phyloP scores from a whole-genome alignment of 2,888 invertebrate species.

The Drosophila sordidula region DNA sequence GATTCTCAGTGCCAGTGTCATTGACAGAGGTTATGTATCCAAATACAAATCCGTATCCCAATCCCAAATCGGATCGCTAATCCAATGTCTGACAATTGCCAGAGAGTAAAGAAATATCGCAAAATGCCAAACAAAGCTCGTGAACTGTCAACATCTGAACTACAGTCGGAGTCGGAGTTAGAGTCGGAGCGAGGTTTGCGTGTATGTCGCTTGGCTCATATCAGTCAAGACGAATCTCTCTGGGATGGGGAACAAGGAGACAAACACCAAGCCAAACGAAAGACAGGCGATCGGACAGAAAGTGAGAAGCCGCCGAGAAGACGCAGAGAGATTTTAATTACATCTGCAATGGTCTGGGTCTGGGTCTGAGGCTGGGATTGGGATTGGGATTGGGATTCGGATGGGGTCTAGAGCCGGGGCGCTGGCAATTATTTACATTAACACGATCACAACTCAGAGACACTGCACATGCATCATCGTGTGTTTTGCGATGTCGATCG shows the following conservation, averaged over 20 bases:
- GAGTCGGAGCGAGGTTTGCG: slow-evolving; percentile 62
- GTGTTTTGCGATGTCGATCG: slow-evolving; percentile 75
- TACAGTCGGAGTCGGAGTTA: slow-evolving; percentile 18
- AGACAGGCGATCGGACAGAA: slow-evolving; percentile 31
- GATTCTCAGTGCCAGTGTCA: slow-evolving; percentile 25
- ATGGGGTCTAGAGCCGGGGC: slow-evolving; percentile 28
- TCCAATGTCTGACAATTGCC: slow-evolving; percentile 38
- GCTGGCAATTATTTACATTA: slow-evolving; percentile 84
- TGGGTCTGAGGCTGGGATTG: slow-evolving; percentile 11
- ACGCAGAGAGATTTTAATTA: slow-evolving; percentile 80
- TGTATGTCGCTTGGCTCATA: slow-evolving; percentile 73
- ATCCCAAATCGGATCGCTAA: slow-evolving; percentile 27
- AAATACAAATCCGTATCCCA: slow-evolving; percentile 28
- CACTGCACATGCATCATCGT: slow-evolving; percentile 83
- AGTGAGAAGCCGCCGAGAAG: slow-evolving; percentile 67
- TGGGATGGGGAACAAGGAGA: slow-evolving; percentile 61
- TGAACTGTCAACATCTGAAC: slow-evolving; percentile 70
- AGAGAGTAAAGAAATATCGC: slow-evolving; percentile 53
- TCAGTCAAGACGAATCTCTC: slow-evolving; percentile 77
- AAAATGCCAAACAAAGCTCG: slow-evolving; percentile 68
- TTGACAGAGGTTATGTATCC: slow-evolving; percentile 17
- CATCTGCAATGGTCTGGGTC: slow-evolving; percentile 62
- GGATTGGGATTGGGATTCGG: background rate
- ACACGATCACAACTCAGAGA: slow-evolving; percentile 84
- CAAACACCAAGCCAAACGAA: slow-evolving; percentile 45